Evolutionary conservation across 2,113 vertebrate species (phyloP).

Genomic region (Chionodraco myersi): DNA sequence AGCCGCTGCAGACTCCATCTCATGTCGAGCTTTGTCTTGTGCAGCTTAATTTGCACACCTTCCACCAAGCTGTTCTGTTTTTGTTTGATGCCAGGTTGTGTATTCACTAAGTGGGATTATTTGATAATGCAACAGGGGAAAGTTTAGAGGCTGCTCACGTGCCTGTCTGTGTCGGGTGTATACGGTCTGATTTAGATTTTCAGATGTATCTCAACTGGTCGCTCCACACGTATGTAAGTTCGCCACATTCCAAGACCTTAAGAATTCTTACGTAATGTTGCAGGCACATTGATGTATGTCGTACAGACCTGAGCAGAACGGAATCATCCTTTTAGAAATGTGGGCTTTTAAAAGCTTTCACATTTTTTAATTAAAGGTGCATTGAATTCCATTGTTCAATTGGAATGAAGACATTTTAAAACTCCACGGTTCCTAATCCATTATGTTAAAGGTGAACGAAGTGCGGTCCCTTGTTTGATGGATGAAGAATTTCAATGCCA

Average conservation of each 20-base stretch:
- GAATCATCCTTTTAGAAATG: not conserved
- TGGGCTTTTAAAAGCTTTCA: not conserved
- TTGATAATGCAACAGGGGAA: slow-evolving; percentile 49
- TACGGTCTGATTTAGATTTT: not conserved
- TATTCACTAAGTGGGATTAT: slow-evolving; percentile 66
- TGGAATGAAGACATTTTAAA: slow-evolving; percentile 13
- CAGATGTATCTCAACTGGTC: not conserved
- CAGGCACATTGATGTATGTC: not conserved
- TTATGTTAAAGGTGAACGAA: not conserved
- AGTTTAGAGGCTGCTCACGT: slow-evolving; percentile 44
- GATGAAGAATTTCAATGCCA: not conserved
- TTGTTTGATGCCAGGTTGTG: slow-evolving; percentile 46
- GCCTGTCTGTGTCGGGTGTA: slow-evolving; percentile 12
- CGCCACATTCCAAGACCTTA: not conserved
- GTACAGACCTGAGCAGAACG: not conserved
- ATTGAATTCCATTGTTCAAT: not conserved
- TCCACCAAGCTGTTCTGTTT: slow-evolving; percentile 33
- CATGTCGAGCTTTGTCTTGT: slow-evolving; percentile 44
- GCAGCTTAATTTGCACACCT: slow-evolving; percentile 64
- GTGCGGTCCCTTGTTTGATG: slow-evolving; percentile 3
- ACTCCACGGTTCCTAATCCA: not conserved
- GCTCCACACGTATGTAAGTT: not conserved
- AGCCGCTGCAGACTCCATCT: slow-evolving; percentile 37
- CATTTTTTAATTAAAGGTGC: not conserved
- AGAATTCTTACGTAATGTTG: not conserved